Evolutionary conservation across 2,797 vertebrate species (phyloP).

Genomic region (Mus caroli): DNA sequence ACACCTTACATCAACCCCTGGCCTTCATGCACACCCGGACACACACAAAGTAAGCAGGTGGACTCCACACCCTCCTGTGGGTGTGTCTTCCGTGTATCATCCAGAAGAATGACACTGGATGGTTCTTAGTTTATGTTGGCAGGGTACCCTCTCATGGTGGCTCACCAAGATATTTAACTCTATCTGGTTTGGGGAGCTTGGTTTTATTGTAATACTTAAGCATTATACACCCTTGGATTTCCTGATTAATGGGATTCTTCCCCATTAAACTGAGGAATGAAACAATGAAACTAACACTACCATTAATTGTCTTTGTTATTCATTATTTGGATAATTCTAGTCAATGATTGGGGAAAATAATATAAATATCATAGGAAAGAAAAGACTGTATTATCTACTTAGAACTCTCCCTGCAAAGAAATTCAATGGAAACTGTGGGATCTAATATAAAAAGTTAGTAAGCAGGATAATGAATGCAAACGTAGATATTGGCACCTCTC

Average conservation of each 20-base stretch:
- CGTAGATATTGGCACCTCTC: constrained; percentile 18
- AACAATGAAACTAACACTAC: neutral
- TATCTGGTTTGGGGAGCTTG: neutral
- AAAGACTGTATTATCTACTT: constrained; percentile 5
- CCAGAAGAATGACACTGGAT: neutral
- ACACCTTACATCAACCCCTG: neutral
- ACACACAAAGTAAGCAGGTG: neutral
- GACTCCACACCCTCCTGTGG: neutral
- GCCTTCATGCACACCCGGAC: neutral
- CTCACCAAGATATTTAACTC: neutral
- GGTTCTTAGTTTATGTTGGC: neutral
- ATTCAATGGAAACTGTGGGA: constrained; percentile 35
- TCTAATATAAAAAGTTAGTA: constrained; percentile 34
- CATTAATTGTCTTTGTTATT: constrained; percentile 29
- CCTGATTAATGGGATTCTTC: neutral
- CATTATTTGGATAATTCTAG: constrained; percentile 26
- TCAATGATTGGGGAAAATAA: constrained; percentile 8
- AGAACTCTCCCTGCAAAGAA: neutral
- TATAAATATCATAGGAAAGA: constrained; percentile 3
- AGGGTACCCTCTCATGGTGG: neutral
- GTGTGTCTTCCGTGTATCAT: neutral
- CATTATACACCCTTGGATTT: neutral
- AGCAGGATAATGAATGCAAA: constrained; percentile 39
- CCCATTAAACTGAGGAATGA: constrained; percentile 17
- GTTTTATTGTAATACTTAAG: neutral